Percentiles rank a stretch among this genome's conserved stretches.
phyloP scores from a whole-genome alignment of 2,888 invertebrate species.

The Tribolium freemani region DNA sequence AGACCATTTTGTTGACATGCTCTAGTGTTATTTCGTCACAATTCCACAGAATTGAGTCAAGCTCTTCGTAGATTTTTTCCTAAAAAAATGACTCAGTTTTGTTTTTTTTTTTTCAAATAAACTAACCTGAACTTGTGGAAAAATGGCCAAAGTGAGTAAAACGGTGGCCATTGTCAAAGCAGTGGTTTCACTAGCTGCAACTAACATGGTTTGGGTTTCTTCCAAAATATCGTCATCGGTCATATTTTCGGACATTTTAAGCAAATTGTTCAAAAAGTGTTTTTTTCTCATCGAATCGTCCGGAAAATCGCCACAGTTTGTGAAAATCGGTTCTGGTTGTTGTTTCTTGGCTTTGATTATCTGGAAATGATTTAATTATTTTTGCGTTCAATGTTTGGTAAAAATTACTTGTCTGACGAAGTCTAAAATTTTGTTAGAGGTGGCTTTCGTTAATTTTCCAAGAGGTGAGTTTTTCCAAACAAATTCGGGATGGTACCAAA shows the following conservation, averaged over 20 bases:
- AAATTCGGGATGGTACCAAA: background rate
- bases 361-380: background rate
- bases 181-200: background rate
- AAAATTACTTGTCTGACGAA: background rate
- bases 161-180: background rate
- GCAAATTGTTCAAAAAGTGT: background rate
- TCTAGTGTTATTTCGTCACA: background rate
- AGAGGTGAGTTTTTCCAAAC: background rate
- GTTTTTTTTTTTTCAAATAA: background rate
- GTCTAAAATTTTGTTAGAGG: background rate
- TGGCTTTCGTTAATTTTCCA: background rate
- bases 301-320: background rate
- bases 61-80: constrained; percentile 5
- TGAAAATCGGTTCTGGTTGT: background rate
- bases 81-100: background rate
- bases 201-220: constrained; percentile 2
- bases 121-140: background rate
- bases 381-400: background rate
- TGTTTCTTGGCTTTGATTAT: background rate
- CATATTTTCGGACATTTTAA: background rate
- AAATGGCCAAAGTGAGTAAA: background rate
- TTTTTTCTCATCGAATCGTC: background rate
- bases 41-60: background rate
- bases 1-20: background rate
- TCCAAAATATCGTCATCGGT: background rate